phyloP scores from a whole-genome alignment of 2,797 vertebrate genomes.

The Enteromius unitaeniatus region DNA sequence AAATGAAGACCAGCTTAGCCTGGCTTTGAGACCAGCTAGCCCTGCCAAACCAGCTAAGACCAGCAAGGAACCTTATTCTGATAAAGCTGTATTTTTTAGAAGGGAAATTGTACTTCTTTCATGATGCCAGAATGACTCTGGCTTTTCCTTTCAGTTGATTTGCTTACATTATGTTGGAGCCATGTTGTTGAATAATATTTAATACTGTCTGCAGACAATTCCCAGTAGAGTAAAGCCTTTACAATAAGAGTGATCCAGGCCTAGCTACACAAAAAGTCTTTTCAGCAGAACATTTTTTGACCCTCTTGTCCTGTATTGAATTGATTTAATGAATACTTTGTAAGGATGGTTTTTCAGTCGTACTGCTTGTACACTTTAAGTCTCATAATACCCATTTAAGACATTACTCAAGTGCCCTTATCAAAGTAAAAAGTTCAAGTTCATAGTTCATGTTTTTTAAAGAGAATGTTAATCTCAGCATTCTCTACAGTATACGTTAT shows the following conservation, averaged over 20 bases:
- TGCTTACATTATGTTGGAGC: not conserved
- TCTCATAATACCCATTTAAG: slow-evolving; percentile 45
- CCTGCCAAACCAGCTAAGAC: not conserved
- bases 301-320: slow-evolving; percentile 8
- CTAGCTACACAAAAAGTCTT: slow-evolving; percentile 16
- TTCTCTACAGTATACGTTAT: not conserved
- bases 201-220: slow-evolving; percentile 6
- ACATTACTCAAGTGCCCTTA: slow-evolving; percentile 46
- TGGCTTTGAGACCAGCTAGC: not conserved
- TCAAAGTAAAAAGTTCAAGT: slow-evolving; percentile 41
- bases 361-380: slow-evolving; percentile 21
- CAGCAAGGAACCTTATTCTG: not conserved
- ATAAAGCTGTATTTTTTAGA: not conserved
- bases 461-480: slow-evolving; percentile 8
- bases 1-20: not conserved
- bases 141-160: not conserved
- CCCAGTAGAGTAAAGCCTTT: slow-evolving; percentile 7
- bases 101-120: not conserved
- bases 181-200: not conserved
- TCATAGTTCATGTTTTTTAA: not conserved
- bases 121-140: not conserved
- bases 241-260: slow-evolving; percentile 16
- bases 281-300: slow-evolving; percentile 17
- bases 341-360: slow-evolving; percentile 43
- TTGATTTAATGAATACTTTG: slow-evolving; percentile 8